Evolutionary conservation across 1,140 invertebrate genomes (phyloP).

Genomic region (Bombus superbus): DNA sequence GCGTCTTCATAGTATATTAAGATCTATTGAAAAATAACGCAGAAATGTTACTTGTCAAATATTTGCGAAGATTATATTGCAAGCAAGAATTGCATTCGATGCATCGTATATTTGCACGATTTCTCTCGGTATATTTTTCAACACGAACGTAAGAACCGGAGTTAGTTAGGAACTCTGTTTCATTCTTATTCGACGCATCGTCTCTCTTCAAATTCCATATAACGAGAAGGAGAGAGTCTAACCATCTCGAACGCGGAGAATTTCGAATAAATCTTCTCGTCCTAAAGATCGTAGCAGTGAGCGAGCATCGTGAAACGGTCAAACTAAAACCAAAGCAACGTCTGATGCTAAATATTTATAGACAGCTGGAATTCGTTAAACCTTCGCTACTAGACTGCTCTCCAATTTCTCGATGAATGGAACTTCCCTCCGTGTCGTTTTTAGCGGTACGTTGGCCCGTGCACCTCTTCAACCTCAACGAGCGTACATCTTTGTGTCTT

Average conservation of each 20-base stretch:
- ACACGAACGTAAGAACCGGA: not conserved
- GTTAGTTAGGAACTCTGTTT: not conserved
- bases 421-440: not conserved
- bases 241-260: not conserved
- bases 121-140: not conserved
- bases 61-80: too few relatives aligned
- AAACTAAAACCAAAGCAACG: not conserved
- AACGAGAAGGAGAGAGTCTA: not conserved
- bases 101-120: too few relatives aligned
- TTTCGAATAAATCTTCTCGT: not conserved
- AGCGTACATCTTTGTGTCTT: not conserved
- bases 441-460: not conserved
- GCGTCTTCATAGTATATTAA: too few relatives aligned
- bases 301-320: not conserved
- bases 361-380: not conserved
- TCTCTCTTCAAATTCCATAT: not conserved
- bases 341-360: slow-evolving; percentile 16
- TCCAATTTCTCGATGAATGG: not conserved
- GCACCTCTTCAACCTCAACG: not conserved
- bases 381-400: not conserved
- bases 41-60: too few relatives aligned
- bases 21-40: too few relatives aligned
- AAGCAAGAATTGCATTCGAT: too few relatives aligned
- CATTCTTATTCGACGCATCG: too few relatives aligned
- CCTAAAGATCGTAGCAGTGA: too few relatives aligned